Percentiles rank a stretch among this genome's conserved stretches.
phyloP scores from a whole-genome alignment of 53 echinoderm and acorn worm species.

The Mesocentrotus franciscanus region DNA sequence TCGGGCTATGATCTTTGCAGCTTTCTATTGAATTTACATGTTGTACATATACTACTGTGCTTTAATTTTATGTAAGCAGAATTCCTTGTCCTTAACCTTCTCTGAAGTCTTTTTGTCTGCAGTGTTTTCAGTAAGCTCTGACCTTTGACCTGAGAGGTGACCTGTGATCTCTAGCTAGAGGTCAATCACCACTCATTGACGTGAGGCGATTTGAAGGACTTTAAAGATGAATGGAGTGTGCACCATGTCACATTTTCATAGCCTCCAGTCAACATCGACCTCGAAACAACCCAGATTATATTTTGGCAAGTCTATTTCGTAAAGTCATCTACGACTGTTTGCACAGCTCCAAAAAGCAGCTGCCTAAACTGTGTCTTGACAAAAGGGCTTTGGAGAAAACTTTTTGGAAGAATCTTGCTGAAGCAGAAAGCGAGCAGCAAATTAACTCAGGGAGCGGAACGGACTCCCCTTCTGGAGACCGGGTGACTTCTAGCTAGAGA shows the following conservation, averaged over 20 bases:
- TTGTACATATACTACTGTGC: background rate
- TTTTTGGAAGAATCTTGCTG: background rate
- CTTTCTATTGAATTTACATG: background rate
- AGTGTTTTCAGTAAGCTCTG: conserved; percentile 57
- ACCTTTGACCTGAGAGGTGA: conserved; percentile 50
- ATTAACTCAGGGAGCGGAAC: background rate
- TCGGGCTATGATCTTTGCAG: no score
- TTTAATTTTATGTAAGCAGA: background rate
- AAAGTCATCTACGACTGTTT: background rate
- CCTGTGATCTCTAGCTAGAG: conserved; percentile 63
- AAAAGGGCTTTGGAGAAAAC: conserved; percentile 1
- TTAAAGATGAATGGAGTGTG: conserved; percentile 11
- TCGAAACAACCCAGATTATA: background rate
- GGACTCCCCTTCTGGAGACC: background rate
- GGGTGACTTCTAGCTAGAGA: conserved; percentile 59
- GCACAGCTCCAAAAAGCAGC: conserved; percentile 15
- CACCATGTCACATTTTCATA: background rate
- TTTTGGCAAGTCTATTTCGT: background rate
- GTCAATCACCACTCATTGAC: conserved; percentile 11
- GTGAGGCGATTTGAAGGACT: background rate
- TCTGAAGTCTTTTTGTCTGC: conserved; percentile 22
- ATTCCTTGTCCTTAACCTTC: background rate
- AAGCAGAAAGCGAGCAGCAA: background rate
- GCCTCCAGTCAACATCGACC: background rate
- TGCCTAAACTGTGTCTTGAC: background rate